phyloP scores from a whole-genome alignment of 2,113 vertebrate species.

The Choloepus hoffmanni region DNA sequence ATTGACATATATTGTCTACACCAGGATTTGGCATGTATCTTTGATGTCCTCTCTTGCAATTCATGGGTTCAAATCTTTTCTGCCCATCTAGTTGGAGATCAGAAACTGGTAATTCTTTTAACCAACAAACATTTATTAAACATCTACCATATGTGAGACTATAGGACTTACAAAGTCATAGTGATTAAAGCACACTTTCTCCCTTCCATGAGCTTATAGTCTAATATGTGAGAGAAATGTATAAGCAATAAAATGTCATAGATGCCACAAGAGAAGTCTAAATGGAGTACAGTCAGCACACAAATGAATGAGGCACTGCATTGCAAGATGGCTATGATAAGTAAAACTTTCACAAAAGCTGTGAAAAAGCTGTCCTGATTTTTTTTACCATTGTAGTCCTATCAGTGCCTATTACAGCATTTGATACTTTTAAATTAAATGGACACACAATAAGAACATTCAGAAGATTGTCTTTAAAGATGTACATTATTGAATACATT shows the following conservation, averaged over 20 bases:
- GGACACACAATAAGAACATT: background rate
- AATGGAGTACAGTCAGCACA: background rate
- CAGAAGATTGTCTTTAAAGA: background rate
- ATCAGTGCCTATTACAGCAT: background rate
- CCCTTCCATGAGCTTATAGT: background rate
- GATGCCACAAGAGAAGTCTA: background rate
- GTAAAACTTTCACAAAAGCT: background rate
- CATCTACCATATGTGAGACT: background rate
- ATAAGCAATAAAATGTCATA: background rate
- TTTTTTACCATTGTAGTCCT: background rate
- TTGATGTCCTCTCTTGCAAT: background rate
- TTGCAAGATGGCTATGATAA: background rate
- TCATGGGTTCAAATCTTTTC: background rate
- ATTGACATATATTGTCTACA: background rate
- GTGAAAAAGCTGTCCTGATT: background rate
- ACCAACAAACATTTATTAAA: background rate
- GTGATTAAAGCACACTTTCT: background rate
- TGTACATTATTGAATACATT: background rate
- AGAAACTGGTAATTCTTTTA: background rate
- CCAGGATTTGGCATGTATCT: background rate
- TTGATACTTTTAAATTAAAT: background rate
- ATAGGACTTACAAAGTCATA: background rate
- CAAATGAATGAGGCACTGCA: background rate
- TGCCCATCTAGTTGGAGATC: background rate
- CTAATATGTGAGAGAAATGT: background rate